phyloP scores from a whole-genome alignment of 2,797 vertebrate genomes.

The Malacoraja senta region DNA sequence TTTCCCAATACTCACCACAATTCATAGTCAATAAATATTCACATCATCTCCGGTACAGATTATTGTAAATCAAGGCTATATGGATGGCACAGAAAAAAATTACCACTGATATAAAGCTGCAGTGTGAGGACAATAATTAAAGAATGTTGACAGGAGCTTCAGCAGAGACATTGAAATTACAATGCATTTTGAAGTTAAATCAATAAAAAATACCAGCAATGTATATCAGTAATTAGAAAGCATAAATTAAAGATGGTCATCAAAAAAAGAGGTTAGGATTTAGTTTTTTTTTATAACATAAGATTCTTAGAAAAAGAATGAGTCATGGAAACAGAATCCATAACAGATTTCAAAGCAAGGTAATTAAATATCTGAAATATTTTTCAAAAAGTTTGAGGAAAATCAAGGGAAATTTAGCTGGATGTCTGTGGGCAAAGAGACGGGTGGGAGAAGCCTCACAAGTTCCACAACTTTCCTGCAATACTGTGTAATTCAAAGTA shows the following conservation, averaged over 20 bases:
- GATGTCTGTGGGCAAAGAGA: not conserved
- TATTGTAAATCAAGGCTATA: not conserved
- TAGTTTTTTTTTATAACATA: not conserved
- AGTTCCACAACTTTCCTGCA: not conserved
- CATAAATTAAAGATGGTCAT: not conserved
- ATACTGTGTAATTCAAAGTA: not conserved
- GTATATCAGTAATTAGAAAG: not conserved
- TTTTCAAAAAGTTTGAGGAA: not conserved
- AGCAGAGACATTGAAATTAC: not conserved
- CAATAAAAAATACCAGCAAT: not conserved
- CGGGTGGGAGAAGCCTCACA: not conserved
- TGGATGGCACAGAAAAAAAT: not conserved
- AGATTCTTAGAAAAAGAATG: not conserved
- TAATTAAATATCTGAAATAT: not conserved
- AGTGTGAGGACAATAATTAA: not conserved
- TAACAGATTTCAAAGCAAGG: not conserved
- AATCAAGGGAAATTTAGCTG: not conserved
- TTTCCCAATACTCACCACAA: too few relatives aligned
- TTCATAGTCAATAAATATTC: too few relatives aligned
- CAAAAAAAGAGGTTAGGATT: not conserved
- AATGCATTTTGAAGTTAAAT: not conserved
- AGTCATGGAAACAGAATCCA: not conserved
- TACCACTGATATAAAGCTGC: not conserved
- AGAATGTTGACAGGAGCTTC: not conserved
- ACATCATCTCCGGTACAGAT: not conserved